phyloP scores from a whole-genome alignment of 2,888 invertebrate species.

The Glyphotaelius pellucidus region DNA sequence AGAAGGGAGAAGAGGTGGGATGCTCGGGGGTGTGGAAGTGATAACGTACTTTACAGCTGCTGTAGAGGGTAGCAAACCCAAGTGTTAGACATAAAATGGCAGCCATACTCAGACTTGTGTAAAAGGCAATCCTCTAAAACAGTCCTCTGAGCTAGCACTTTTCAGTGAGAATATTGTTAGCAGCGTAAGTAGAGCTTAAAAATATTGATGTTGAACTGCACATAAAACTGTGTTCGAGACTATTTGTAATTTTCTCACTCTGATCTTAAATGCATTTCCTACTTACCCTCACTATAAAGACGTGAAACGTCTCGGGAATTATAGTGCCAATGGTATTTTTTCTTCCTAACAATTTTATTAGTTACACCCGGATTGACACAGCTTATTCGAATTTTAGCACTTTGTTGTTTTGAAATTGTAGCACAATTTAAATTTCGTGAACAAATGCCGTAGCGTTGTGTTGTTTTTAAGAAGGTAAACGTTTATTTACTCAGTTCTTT shows the following conservation, averaged over 20 bases:
- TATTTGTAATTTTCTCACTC: background rate
- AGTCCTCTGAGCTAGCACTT: slow-evolving; percentile 20
- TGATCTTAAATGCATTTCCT: background rate
- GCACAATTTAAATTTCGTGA: too few species aligned
- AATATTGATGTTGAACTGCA: background rate
- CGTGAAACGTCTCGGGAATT: background rate
- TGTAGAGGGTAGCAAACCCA: slow-evolving; percentile 18
- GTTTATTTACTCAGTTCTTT: background rate
- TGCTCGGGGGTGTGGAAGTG: slow-evolving; percentile 6
- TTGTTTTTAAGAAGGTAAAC: too few species aligned
- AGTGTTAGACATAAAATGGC: slow-evolving; percentile 48
- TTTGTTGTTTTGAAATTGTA: too few species aligned
- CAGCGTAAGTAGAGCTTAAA: slow-evolving; percentile 4
- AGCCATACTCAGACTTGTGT: slow-evolving; percentile 2
- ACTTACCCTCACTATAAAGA: background rate
- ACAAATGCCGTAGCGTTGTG: too few species aligned
- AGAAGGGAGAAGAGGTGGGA: background rate
- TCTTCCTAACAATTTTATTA: background rate
- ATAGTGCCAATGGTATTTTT: background rate
- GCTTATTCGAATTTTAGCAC: background rate
- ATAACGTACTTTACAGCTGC: slow-evolving; percentile 43
- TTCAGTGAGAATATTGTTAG: slow-evolving; percentile 19
- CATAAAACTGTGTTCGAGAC: background rate
- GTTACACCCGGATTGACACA: background rate
- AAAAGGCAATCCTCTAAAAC: slow-evolving; percentile 3